These are phyloP conservation scores for Epicauta chinensis DNA, from an alignment of 1,140 invertebrate species.

Conservation along the genomic window DNA sequence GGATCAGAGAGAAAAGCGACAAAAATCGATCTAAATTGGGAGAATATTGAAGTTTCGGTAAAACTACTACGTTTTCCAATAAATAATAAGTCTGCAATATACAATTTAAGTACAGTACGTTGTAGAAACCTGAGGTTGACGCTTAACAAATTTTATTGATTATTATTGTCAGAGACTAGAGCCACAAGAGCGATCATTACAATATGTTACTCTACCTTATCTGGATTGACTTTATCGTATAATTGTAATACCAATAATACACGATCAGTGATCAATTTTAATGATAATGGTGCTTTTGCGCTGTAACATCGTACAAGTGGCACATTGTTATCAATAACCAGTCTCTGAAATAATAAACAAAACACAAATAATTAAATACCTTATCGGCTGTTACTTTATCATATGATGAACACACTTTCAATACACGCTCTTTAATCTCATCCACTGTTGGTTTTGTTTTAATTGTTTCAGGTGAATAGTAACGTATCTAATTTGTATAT, in stretches of 20 bases:
- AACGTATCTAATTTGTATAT: slow-evolving; percentile 26
- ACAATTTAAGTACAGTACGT: no score
- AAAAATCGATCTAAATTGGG: no score
- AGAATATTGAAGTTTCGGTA: no score
- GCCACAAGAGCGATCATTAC: slow-evolving; percentile 30
- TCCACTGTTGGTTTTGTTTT: slow-evolving; percentile 42
- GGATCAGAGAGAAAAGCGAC: no score
- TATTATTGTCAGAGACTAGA: slow-evolving; percentile 13
- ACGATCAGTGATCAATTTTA: slow-evolving; percentile 78
- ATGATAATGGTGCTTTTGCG: slow-evolving; percentile 62
- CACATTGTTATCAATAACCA: slow-evolving; percentile 31
- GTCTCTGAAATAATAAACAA: slow-evolving; percentile 59
- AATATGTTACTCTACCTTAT: slow-evolving; percentile 66
- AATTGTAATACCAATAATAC: slow-evolving; percentile 90
- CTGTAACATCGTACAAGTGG: slow-evolving; percentile 64
- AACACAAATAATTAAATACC: slow-evolving; percentile 51
- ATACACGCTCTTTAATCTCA: slow-evolving; percentile 64
- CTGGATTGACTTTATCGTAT: slow-evolving; percentile 92
- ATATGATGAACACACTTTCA: slow-evolving; percentile 70
- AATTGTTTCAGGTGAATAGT: slow-evolving; percentile 36
- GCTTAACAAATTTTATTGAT: no score
- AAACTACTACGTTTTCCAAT: no score
- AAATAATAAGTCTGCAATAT: no score
- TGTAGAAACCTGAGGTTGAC: no score
- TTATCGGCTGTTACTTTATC: slow-evolving; percentile 73